Conservation (phyloP, 2,797 vertebrate genomes). For the Enteromius treurensis region DNA sequence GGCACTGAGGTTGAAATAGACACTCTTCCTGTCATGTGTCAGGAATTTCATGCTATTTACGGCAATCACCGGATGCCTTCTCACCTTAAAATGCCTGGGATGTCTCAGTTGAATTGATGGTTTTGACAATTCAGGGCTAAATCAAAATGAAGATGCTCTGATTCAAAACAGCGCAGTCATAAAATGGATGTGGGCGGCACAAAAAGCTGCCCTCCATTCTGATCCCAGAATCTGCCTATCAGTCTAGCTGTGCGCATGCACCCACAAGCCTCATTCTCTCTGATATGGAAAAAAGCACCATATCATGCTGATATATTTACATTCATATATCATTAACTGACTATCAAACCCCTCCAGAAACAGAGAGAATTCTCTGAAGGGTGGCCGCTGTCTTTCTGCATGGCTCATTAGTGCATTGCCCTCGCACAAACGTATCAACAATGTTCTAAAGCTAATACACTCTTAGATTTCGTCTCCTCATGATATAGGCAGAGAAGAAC, state of each 20-base stretch:
- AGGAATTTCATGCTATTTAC: not conserved
- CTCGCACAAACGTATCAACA: conserved; percentile 74
- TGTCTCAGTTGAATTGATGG: not conserved
- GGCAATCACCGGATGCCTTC: not conserved
- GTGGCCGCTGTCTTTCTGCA: conserved; percentile 62
- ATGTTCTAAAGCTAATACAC: conserved; percentile 78
- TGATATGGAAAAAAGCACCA: conserved; percentile 73
- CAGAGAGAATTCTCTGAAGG: conserved; percentile 66
- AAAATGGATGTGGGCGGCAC: conserved; percentile 2
- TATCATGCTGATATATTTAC: conserved; percentile 66
- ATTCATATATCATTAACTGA: conserved; percentile 54
- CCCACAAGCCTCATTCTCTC: conserved; percentile 64
- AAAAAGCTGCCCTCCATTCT: conserved; percentile 34
- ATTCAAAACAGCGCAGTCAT: conserved; percentile 23
- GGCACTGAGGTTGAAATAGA: conserved; percentile 19
- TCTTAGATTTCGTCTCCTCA: conserved; percentile 73
- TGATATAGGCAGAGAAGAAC: conserved; percentile 67
- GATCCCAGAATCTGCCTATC: conserved; percentile 50
- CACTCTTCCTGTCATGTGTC: conserved; percentile 5
- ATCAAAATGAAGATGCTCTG: not conserved
- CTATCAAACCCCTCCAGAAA: conserved; percentile 47
- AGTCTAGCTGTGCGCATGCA: conserved; percentile 60
- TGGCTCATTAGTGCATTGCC: conserved; percentile 77
- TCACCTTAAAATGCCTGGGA: not conserved
- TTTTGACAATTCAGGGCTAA: conserved; percentile 11